Conservation (phyloP, 2,888 invertebrate species). For the Neria commutata region DNA sequence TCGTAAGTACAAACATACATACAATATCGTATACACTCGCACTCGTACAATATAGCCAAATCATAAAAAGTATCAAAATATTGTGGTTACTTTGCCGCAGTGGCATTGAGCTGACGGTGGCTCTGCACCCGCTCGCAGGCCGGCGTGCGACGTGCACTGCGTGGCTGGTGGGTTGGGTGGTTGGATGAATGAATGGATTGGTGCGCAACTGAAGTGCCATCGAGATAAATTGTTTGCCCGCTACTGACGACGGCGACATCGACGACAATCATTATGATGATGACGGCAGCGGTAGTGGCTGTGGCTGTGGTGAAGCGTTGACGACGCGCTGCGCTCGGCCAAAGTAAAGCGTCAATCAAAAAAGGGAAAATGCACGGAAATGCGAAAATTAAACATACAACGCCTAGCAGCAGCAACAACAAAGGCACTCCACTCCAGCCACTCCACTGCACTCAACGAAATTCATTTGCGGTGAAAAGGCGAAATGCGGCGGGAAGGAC, state of each 20-base stretch:
- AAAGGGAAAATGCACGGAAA: slow-evolving; percentile 49
- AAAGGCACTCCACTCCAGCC: neutral
- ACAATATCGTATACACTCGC: neutral
- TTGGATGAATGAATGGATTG: neutral
- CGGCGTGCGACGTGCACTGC: neutral
- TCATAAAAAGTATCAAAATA: slow-evolving; percentile 1
- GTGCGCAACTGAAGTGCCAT: slow-evolving; percentile 37
- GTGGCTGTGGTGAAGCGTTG: too few relatives aligned
- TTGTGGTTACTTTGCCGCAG: neutral
- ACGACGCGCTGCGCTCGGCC: too few relatives aligned
- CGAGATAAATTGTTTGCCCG: slow-evolving; percentile 50
- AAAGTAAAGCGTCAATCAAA: slow-evolving; percentile 47
- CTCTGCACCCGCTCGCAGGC: slow-evolving; percentile 7
- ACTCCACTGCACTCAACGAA: too few relatives aligned
- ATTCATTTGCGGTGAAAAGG: slow-evolving; percentile 2
- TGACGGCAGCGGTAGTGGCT: too few relatives aligned
- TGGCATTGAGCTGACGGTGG: neutral
- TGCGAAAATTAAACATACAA: slow-evolving; percentile 52
- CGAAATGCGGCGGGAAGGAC: neutral
- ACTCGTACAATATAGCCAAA: neutral
- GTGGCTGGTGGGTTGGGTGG: neutral
- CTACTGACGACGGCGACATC: neutral
- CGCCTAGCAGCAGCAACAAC: slow-evolving; percentile 15
- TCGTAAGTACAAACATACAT: too few relatives aligned
- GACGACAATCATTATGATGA: too few relatives aligned